Conservation (phyloP, 2,113 vertebrate genomes). For the Etheostoma spectabile region DNA sequence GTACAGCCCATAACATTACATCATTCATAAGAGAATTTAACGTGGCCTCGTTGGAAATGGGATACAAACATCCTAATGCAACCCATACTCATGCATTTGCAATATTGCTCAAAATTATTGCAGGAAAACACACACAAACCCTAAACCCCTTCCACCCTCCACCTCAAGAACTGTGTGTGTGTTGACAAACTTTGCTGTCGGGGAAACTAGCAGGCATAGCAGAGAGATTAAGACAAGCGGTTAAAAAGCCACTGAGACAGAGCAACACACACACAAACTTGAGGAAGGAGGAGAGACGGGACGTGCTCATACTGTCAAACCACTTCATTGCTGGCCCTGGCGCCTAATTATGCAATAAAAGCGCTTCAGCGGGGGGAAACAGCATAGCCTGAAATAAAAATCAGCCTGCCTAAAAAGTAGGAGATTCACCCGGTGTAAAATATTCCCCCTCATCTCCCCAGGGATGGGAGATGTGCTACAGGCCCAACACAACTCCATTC, state of each 20-base stretch:
- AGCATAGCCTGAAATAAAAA: constrained; percentile 72
- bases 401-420: constrained; percentile 71
- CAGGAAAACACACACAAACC: constrained; percentile 38
- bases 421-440: constrained; percentile 75
- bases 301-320: constrained; percentile 82
- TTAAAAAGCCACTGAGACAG: constrained; percentile 64
- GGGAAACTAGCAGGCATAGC: constrained; percentile 64
- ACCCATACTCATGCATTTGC: constrained; percentile 50
- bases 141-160: constrained; percentile 54
- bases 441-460: constrained; percentile 57
- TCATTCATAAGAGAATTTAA: constrained; percentile 73
- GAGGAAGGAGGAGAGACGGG: constrained; percentile 68
- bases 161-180: constrained; percentile 61
- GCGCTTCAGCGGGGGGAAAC: constrained; percentile 52
- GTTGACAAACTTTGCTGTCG: constrained; percentile 73
- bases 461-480: constrained; percentile 62
- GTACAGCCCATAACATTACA: constrained; percentile 71
- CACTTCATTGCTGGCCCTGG: constrained; percentile 66
- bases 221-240: constrained; percentile 71
- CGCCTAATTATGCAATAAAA: constrained; percentile 81
- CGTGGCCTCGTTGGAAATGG: constrained; percentile 49
- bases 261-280: constrained; percentile 60
- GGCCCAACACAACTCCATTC: constrained; percentile 61
- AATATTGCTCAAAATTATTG: constrained; percentile 28
- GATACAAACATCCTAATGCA: constrained; percentile 45